Evolutionary conservation across 2,888 invertebrate genomes (phyloP).

Genomic region (Leptarthrus brevirostris): DNA sequence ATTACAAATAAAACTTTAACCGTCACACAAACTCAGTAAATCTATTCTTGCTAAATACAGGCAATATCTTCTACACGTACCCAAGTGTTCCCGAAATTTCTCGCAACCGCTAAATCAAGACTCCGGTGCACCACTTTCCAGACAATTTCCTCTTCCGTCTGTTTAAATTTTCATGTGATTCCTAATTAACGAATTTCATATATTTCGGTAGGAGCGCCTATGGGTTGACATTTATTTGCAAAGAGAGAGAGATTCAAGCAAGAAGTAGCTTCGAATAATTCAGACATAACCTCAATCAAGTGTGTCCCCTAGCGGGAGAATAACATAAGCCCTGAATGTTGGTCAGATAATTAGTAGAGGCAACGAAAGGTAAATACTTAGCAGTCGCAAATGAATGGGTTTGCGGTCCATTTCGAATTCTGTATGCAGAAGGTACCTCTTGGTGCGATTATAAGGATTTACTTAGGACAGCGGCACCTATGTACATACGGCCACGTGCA

Average conservation of each 20-base stretch:
- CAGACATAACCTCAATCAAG: conserved; percentile 44
- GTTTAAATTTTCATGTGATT: conserved; percentile 21
- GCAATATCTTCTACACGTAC: not conserved
- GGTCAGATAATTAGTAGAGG: conserved; percentile 28
- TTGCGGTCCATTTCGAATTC: conserved; percentile 17
- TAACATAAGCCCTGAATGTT: conserved; percentile 3
- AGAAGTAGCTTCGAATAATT: conserved; percentile 1
- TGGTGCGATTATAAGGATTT: not conserved
- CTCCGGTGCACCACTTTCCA: conserved; percentile 12
- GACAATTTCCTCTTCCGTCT: too few species aligned
- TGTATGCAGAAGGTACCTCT: conserved; percentile 24
- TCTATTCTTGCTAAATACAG: too few species aligned
- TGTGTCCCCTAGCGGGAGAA: not conserved
- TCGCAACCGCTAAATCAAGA: conserved; percentile 30
- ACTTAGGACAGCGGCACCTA: not conserved
- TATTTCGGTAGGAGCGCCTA: conserved; percentile 5
- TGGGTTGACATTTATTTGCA: conserved; percentile 2
- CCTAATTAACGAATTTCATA: conserved; percentile 29
- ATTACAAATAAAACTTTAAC: too few species aligned
- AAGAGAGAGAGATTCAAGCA: not conserved
- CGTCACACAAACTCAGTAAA: too few species aligned
- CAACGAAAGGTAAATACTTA: conserved; percentile 42
- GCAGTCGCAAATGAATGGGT: conserved; percentile 25
- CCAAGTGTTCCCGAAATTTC: conserved; percentile 15
- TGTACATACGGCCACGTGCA: not conserved